phyloP scores from a whole-genome alignment of 2,888 invertebrate species.

The Parnassius smintheus region DNA sequence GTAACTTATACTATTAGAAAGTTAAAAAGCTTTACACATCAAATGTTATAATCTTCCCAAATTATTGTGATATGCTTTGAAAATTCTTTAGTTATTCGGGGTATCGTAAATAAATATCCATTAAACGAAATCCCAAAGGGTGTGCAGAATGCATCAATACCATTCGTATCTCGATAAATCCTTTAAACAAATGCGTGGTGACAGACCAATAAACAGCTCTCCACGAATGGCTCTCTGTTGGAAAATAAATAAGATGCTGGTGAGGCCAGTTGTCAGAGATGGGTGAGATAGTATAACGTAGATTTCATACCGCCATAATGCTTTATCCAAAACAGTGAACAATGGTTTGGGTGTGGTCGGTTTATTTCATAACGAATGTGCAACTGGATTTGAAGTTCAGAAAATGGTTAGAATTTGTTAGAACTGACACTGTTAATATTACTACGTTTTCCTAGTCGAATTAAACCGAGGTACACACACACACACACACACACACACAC shows the following conservation, averaged over 20 bases:
- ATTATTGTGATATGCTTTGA: too few relatives aligned
- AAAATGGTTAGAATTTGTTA: too few relatives aligned
- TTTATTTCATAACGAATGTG: too few relatives aligned
- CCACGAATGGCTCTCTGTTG: constrained; percentile 53
- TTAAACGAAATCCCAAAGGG: constrained; percentile 14
- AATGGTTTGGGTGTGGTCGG: background rate
- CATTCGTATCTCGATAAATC: constrained; percentile 44
- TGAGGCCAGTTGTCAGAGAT: constrained; percentile 22
- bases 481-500: too few relatives aligned
- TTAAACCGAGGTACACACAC: too few relatives aligned
- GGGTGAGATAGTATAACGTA: constrained; percentile 13
- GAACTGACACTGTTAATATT: too few relatives aligned
- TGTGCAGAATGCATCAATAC: constrained; percentile 37
- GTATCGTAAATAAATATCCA: background rate
- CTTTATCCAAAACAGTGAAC: background rate
- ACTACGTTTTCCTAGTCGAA: too few relatives aligned
- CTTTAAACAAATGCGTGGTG: constrained; percentile 42
- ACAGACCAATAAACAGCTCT: constrained; percentile 50
- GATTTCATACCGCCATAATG: constrained; percentile 2
- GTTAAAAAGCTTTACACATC: too few relatives aligned
- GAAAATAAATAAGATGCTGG: constrained; percentile 53
- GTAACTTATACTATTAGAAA: too few relatives aligned
- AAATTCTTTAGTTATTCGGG: background rate
- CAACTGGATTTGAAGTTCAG: too few relatives aligned
- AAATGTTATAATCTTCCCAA: too few relatives aligned